A percentile compares a stretch with the other conserved stretches of the same genome.
Evolutionary conservation across 2,888 invertebrate species (phyloP).

Genomic region (Sussaba pulchella): DNA sequence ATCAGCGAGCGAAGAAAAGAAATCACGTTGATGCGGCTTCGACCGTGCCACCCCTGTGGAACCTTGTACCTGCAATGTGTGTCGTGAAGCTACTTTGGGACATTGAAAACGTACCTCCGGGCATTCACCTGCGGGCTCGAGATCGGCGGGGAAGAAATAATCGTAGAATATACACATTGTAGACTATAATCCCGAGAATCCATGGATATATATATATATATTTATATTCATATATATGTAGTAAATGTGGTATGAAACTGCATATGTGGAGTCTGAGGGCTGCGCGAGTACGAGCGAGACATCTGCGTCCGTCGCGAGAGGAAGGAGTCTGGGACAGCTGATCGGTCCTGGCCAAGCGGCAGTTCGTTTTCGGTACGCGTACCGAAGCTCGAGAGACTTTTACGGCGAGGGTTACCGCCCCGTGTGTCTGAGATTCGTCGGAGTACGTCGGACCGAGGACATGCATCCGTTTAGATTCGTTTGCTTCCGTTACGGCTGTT

Average conservation of each 20-base stretch:
- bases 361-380: conserved; percentile 63
- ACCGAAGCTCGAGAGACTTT: conserved; percentile 66
- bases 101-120: conserved; percentile 48
- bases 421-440: conserved; percentile 4
- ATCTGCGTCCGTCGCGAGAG: conserved; percentile 65
- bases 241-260: conserved; percentile 19
- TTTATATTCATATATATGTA: not conserved
- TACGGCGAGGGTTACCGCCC: not conserved
- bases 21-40: conserved; percentile 9
- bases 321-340: conserved; percentile 73
- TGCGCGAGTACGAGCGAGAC: conserved; percentile 41
- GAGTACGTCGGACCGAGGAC: conserved; percentile 12
- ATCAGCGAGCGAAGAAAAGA: conserved; percentile 44
- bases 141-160: conserved; percentile 54
- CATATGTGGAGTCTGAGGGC: conserved; percentile 32
- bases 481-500: not conserved
- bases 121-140: conserved; percentile 62
- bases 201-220: no score
- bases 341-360: conserved; percentile 69
- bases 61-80: conserved; percentile 58
- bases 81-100: conserved; percentile 24
- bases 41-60: conserved; percentile 16
- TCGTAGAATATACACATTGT: conserved; percentile 10
- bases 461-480: conserved; percentile 23
- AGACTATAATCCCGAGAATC: not conserved